Base-by-base conservation (phyloP, 2,113 vertebrate species). In the Anguilla japonica region DNA sequence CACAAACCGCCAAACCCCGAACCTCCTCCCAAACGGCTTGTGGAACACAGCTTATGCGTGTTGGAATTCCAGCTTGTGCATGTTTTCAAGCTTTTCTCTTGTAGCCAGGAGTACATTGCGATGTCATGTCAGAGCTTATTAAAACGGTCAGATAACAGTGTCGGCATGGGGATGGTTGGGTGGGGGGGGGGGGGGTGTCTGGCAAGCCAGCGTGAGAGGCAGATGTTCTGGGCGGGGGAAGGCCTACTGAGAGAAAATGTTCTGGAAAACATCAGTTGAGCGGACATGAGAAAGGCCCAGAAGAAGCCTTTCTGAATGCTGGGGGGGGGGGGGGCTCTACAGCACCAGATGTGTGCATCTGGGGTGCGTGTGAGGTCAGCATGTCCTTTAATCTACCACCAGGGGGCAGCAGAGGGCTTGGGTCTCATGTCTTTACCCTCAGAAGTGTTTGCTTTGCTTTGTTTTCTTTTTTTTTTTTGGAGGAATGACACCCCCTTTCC, bases 91-190 rank as follows among this genome's bases (percentile, higher is more conserved):
- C 9, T 53, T 53, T 53, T 14, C 50, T 53, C 50, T 2, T 14
- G 50, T 11, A 53, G 11, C 60, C 60, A 67, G 4, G 22, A 20
- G 22, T 2, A 26, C 60, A 26, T 26, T 67, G 60, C 22, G 18
- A 22, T 67, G 3, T 67, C 5, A 11, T 67, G 60, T 67, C 18
- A 26, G 60, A 6, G 60, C 18, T 67, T 67, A 67, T 20, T 67
- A 84, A 82, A 83, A 60, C 39, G 85, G 83, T 83, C 86, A 43
- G 41, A 79, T 53, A 53, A 53, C 50, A 16, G 71, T 80, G 81
- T 16, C 5, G 41, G 15, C 20, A 46, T 8, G 43, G 43, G 43
- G 43, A 46, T 8, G 46, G 22, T 1, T 18, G 43, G 26, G n/a
- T 16, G 20, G 18, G 14, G 18, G 67, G 4, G 34, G 40, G 11